Evolutionary conservation across 2,797 vertebrate genomes (phyloP), one percentile per base, ranked within the genome.

Genomic region (Anisognathus igniventris): DNA sequence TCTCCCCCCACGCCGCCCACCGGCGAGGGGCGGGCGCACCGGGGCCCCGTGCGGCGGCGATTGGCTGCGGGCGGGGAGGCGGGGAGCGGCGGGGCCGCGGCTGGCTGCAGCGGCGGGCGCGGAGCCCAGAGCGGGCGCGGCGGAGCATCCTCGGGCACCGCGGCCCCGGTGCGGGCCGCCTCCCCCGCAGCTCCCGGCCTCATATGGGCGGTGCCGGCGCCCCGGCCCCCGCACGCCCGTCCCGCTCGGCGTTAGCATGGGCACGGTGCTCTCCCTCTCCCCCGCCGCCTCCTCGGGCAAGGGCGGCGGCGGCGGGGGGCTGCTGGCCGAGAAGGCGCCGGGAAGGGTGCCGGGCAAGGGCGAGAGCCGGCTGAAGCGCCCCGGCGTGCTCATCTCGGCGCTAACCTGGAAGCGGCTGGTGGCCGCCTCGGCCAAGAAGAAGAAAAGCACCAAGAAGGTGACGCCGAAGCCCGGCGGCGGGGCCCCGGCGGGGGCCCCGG

Each of bases 261-360:
- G 99, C 74, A 99, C 99, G 87, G 98, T 99, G 84, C 98, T 99
- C 84, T 99, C 99, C 27, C 98, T 99, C 76, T 99, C 98, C 23
- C 98, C 98, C 53, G 94, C 98, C 70, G 98, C 75, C 98, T 98
- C 78, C 97, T 98, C 97, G 98, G 98, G 94, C 97, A 97, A 97
- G 90, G 97, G 81, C 97, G 94, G 97, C 88, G 97, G 97, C 93
- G 96, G 96, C 89, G 78, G 97, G 97, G 54, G 97, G 77, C 86
- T 96, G 86, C 91, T 98, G 61, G 97, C 96, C 39, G 97, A 96
- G 24, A 98, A 98, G 68, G 86, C 68, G 33, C 40, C 68, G 25
- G 68, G 86, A 16, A 88, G 76, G 96, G 76, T 67, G 68, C 76
- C 86, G 40, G 61, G 86, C 76, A 88, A 88, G 76, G 68, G 85